Evolutionary conservation across 2,113 vertebrate genomes (phyloP), one percentile per base, ranked within the genome.

Genomic region (Cyphomyrus discorhynchus): DNA sequence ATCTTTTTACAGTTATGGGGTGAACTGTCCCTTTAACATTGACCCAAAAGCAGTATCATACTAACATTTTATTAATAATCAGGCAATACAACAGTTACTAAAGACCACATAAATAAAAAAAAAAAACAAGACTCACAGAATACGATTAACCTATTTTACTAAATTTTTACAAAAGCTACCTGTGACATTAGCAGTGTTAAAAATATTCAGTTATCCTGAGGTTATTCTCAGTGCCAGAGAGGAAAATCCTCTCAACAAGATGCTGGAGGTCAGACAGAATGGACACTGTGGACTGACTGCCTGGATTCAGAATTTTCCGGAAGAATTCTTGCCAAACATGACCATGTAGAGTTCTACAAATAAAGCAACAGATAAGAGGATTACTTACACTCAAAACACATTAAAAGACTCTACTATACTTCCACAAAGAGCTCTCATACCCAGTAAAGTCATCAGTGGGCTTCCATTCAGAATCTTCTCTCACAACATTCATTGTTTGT

Each of bases 261-360:
- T 95, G 91, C 90, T 92, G 94, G 6, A 97, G 86, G 39, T 95
- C 95, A 88, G 89, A 92, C 92, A 97, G 95, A 88, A 96, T 92
- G 91, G 91, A 90, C 88, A 93, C 92, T 9, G 96, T 95, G 88
- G 93, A 88, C 91, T 94, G 94, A 77, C 91, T 93, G 91, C 90
- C 92, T 90, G 95, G 90, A 93, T 97, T 97, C 92, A 97, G 94
- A 92, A 97, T 93, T 93, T 91, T 94, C 91, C 87, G 92, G 92
- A 97, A 95, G 92, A 97, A 93, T 66, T 93, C 94, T 91, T 88
- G 94, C 96, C 96, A 97, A 91, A 97, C 92, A 87, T 93, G 35
- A 27, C 46, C 62, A 21, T 87, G 49, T n/a, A 70, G 46, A 31
- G 46, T 56, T 42, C 89, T 88, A 42, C 3, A 62, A 66, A 87